Conservation (phyloP, 2,113 vertebrate genomes). For the Oxyura jamaicensis region DNA sequence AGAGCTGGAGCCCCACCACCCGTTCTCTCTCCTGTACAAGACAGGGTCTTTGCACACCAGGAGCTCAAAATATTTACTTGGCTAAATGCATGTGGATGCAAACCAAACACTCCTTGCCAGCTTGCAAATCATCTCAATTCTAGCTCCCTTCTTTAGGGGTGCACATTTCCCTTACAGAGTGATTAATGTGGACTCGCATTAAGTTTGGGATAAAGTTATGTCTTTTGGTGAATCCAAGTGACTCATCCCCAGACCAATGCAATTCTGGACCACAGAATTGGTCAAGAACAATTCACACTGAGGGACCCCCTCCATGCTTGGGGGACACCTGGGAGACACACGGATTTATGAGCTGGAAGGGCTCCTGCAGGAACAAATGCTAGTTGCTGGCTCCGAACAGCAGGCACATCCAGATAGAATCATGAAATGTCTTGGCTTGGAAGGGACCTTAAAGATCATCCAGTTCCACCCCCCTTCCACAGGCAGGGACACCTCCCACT, state of each 20-base stretch:
- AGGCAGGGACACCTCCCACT: too few species aligned
- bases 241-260: background rate
- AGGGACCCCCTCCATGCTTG: background rate
- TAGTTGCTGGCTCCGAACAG: background rate
- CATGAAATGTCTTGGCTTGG: too few species aligned
- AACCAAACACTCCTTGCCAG: background rate
- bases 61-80: background rate
- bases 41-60: background rate
- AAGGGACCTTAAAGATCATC: too few species aligned
- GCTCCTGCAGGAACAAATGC: background rate
- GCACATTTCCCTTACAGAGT: background rate
- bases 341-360: background rate
- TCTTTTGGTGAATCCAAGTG: background rate
- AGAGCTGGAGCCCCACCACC: background rate
- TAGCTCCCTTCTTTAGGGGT: background rate
- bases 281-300: background rate
- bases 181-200: background rate
- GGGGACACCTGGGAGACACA: background rate
- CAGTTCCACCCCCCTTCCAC: too few species aligned
- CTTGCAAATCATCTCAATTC: background rate
- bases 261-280: background rate
- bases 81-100: background rate
- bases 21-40: background rate
- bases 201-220: background rate
- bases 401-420: background rate